Evolutionary conservation across 2,888 invertebrate genomes (phyloP), one percentile per base, ranked within the genome.

Genomic region (Tenthredo notha): DNA sequence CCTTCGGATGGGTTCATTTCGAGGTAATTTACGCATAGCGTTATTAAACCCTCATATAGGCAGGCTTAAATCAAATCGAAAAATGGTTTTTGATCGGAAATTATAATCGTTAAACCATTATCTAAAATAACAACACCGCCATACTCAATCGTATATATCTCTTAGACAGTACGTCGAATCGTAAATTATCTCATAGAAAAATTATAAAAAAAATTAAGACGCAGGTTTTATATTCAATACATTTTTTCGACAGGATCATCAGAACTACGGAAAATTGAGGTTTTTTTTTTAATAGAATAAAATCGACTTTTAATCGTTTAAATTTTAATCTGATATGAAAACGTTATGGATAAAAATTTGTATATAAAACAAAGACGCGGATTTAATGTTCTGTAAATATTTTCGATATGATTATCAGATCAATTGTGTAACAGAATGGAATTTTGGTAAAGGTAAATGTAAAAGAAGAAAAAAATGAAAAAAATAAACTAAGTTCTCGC

Each of bases 1-100:
- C 67, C 33, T 67, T 25, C 25, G 67, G 67, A 67, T 33, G 29
- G 67, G 21, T 43, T 74, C 43, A 43, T 43, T 40, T 72, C 43
- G n/a, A 74, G 21, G 47, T 40, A 40, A 43, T 74, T 74, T 21
- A 40, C 74, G 40, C 43, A 74, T 74, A 21, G 40, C 25, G 67
- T 67, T 67, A 67, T 67, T 67, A 67, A 67, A 67, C 67, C 33
- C 33, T 67, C 67, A 6, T 67, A 67, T 25, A 18, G 18, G 15
- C 25, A 29, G 33, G 74, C 74, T 74, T 74, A 74, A n/a, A 47
- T 74, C 40, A 47, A 43, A 74, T 74, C 74, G 74, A 40, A 74
- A 74, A 74, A 43, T 74, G 40, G 40, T 21, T 74, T 74, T 29
- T 43, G 74, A 74, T 74, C 67, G 67, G 67, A 33, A 67, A 67